These are phyloP conservation scores for Mactromeris polynyma DNA, from an alignment of 2,888 invertebrate species.

Conservation along the genomic window DNA sequence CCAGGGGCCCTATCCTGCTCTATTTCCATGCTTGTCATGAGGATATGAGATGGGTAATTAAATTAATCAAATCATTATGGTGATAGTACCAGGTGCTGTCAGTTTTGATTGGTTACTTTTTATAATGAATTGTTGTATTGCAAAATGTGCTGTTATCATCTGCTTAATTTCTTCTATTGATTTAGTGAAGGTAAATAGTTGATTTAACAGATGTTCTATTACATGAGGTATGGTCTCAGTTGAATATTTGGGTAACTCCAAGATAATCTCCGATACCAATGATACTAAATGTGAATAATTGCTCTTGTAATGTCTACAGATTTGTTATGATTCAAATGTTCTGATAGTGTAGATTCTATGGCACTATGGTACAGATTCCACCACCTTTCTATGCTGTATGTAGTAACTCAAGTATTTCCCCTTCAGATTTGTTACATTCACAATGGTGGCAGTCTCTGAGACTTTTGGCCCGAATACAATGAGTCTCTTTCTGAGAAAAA, in stretches of 20 bases:
- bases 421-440: no score
- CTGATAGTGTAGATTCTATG: no score
- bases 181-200: neutral
- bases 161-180: constrained; percentile 3
- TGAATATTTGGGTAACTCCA: neutral
- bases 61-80: neutral
- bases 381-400: no score
- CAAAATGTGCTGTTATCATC: neutral
- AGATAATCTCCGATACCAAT: neutral
- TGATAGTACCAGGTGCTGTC: neutral
- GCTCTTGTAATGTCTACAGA: constrained; percentile 1
- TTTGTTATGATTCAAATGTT: neutral
- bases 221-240: neutral
- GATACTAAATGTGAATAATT: neutral
- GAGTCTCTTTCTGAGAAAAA: no score
- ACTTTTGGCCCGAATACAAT: no score
- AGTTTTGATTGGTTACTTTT: neutral
- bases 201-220: constrained; percentile 4
- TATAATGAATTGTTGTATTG: neutral
- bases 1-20: neutral
- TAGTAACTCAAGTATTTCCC: no score
- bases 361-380: no score
- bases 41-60: neutral
- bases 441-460: no score
- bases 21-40: neutral